Conservation (phyloP, 2,797 vertebrate genomes). For the Centropyge bicolor region DNA sequence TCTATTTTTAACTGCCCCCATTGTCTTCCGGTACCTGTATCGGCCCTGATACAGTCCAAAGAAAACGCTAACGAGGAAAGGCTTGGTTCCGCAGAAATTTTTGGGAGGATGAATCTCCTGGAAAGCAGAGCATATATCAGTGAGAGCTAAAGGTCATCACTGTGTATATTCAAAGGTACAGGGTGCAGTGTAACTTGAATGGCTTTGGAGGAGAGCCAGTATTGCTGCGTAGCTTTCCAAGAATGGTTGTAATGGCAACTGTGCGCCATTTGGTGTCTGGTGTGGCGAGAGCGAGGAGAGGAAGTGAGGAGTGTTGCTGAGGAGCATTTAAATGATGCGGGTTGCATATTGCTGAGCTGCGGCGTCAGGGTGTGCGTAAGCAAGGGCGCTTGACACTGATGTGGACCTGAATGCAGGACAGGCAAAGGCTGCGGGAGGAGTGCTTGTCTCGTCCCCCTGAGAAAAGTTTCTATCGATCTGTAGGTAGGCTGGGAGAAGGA, state of each 20-base stretch:
- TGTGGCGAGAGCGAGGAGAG: conserved; percentile 37
- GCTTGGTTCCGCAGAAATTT: conserved; percentile 25
- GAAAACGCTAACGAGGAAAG: conserved; percentile 9
- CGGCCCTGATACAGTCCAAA: conserved; percentile 24
- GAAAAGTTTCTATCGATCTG: conserved; percentile 81
- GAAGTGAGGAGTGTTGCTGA: conserved; percentile 43
- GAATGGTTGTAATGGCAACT: conserved; percentile 59
- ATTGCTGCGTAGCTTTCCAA: conserved; percentile 56
- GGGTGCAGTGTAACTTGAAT: conserved; percentile 39
- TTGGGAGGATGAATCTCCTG: conserved; percentile 4
- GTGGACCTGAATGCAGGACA: conserved; percentile 72
- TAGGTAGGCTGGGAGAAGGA: conserved; percentile 60
- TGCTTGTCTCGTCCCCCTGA: conserved; percentile 65
- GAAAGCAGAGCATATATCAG: conserved; percentile 26
- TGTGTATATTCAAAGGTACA: conserved; percentile 46
- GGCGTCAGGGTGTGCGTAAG: conserved; percentile 66
- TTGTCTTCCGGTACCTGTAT: conserved; percentile 39
- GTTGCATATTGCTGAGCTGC: conserved; percentile 63
- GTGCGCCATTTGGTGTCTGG: conserved; percentile 68
- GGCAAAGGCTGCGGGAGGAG: conserved; percentile 63
- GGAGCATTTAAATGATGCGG: conserved; percentile 70
- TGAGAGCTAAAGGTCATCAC: conserved; percentile 45
- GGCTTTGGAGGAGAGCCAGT: conserved; percentile 50
- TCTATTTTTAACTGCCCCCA: conserved; percentile 63
- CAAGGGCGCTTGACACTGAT: conserved; percentile 66